phyloP scores from a whole-genome alignment of 2,888 invertebrate genomes.

The Conops quadrifasciatus region DNA sequence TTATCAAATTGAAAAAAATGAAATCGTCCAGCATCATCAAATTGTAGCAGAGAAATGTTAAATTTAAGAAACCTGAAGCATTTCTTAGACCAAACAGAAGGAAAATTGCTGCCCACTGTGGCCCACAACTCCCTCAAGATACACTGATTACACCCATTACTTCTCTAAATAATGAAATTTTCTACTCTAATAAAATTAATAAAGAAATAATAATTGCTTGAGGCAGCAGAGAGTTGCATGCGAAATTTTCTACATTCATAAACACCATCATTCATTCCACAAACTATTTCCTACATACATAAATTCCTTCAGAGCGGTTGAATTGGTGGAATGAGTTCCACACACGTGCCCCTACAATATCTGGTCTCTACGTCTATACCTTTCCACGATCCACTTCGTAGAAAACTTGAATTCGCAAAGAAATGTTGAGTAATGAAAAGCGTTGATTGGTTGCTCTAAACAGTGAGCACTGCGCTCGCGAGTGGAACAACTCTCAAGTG shows the following conservation, averaged over 20 bases:
- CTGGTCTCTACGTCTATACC: neutral
- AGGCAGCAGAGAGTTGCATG: neutral
- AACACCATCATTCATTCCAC: constrained; percentile 15
- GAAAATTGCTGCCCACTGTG: too few relatives aligned
- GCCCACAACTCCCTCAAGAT: too few relatives aligned
- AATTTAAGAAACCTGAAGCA: too few relatives aligned
- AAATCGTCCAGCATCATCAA: too few relatives aligned
- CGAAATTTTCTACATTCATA: neutral
- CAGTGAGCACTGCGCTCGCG: neutral
- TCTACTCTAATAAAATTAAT: neutral
- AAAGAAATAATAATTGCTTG: constrained; percentile 23
- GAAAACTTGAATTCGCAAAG: neutral
- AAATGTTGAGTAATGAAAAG: constrained; percentile 3
- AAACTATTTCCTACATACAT: constrained; percentile 7
- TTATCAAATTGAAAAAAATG: too few relatives aligned
- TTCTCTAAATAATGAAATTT: constrained; percentile 8
- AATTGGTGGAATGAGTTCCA: too few relatives aligned
- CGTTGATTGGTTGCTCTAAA: constrained; percentile 47
- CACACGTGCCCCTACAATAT: too few relatives aligned
- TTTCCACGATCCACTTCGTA: constrained; percentile 54
- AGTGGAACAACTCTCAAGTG: neutral
- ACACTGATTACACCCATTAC: constrained; percentile 5
- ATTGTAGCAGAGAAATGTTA: too few relatives aligned
- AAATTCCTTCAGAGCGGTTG: neutral
- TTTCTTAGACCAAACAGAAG: too few relatives aligned